Evolutionary conservation across 2,113 vertebrate species (phyloP).

Genomic region (western clawed frog (Xenopus tropicalis)): DNA sequence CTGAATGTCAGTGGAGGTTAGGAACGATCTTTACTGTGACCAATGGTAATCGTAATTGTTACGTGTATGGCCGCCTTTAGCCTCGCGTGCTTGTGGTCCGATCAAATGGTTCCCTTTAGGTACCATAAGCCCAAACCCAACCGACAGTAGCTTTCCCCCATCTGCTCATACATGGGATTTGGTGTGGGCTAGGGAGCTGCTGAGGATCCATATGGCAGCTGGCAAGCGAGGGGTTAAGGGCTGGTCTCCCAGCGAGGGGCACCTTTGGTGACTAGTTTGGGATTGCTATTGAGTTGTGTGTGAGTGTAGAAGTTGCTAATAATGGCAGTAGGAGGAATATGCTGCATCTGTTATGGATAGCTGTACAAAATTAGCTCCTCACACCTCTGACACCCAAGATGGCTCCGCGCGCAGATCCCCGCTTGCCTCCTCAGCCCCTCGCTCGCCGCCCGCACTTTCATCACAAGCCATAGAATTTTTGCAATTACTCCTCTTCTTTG

Average conservation of each 20-base stretch:
- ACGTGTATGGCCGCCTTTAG: no score
- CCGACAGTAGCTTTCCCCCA: no score
- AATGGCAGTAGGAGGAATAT: conserved; percentile 79
- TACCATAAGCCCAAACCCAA: no score
- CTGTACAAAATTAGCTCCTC: conserved; percentile 83
- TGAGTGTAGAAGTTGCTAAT: conserved; percentile 74
- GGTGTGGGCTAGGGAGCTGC: no score
- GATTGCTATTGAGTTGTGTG: conserved; percentile 61
- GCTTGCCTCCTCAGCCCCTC: conserved; percentile 55
- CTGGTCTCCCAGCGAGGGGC: not conserved
- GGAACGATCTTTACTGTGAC: no score
- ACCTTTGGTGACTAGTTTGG: conserved; percentile 50
- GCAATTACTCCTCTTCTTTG: conserved; percentile 79
- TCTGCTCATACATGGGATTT: no score
- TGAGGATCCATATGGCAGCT: not conserved
- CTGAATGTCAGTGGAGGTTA: no score
- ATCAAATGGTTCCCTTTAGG: no score
- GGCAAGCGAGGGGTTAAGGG: not conserved
- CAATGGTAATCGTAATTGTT: no score
- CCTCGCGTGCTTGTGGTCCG: no score
- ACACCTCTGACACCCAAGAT: conserved; percentile 84
- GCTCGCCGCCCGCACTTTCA: conserved; percentile 63
- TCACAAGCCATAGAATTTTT: conserved; percentile 51
- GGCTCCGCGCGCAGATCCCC: conserved; percentile 80
- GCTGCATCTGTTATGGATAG: conserved; percentile 83